Evolutionary conservation across 2,888 invertebrate species (phyloP).

Genomic region (Folsomia manolachei): DNA sequence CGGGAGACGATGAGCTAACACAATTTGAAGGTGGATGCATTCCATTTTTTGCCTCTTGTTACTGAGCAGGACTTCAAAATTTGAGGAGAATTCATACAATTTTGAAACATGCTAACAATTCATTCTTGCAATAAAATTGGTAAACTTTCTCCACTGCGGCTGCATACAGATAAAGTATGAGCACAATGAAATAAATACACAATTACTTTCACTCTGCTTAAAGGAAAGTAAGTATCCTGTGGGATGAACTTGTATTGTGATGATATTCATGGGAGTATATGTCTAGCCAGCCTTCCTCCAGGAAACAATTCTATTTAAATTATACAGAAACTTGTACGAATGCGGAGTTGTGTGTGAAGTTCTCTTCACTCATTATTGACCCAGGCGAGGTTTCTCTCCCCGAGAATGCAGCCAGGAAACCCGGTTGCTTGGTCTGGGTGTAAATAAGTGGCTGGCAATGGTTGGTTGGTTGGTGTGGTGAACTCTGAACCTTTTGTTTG

Average conservation of each 20-base stretch:
- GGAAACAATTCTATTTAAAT: background rate
- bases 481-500: background rate
- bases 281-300: no score
- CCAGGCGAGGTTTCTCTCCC: background rate
- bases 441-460: background rate
- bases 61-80: no score
- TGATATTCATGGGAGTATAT: no score
- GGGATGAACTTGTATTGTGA: no score
- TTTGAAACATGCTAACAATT: no score
- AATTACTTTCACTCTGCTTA: no score
- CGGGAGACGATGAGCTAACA: no score
- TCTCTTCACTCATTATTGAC: background rate
- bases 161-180: background rate
- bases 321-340: background rate
- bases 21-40: no score
- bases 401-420: background rate
- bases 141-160: constrained; percentile 13
- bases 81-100: no score
- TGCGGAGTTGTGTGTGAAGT: background rate
- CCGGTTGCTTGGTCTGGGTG: background rate
- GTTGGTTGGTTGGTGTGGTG: background rate
- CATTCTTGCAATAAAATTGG: constrained; percentile 9
- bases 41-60: no score
- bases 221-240: no score
- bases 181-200: background rate